A percentile compares a stretch with the other conserved stretches of the same genome.
Conservation (phyloP, 2,113 vertebrate genomes). For the Clarias macrocephalus region DNA sequence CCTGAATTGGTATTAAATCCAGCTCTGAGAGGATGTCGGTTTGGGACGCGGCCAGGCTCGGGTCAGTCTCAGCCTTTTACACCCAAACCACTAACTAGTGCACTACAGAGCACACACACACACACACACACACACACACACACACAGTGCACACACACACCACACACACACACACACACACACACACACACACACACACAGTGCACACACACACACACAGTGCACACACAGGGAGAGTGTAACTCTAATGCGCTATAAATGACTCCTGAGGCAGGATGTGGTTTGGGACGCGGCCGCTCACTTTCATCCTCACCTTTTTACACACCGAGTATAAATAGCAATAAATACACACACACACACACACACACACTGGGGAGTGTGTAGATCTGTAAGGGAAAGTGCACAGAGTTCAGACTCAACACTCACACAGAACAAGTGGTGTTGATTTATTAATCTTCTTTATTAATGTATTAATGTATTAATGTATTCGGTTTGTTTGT, state of each 20-base stretch:
- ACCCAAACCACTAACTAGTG: background rate
- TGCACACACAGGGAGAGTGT: background rate
- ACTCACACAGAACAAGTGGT: background rate
- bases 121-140: too few species aligned
- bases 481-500: background rate
- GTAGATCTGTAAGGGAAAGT: background rate
- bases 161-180: too few species aligned
- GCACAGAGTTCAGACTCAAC: background rate
- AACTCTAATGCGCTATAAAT: background rate
- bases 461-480: too few species aligned
- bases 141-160: too few species aligned
- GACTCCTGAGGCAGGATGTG: background rate
- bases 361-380: background rate
- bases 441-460: too few species aligned
- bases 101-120: background rate
- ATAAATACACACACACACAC: background rate
- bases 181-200: too few species aligned
- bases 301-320: slow-evolving; percentile 43
- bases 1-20: background rate
- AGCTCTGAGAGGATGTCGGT: background rate
- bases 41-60: background rate
- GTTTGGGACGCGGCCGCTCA: background rate
- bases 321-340: background rate
- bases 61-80: background rate
- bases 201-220: background rate